Evolutionary conservation across 2,797 vertebrate species (phyloP), one percentile per base, ranked within the genome.

Genomic region (Etheostoma perlongum): DNA sequence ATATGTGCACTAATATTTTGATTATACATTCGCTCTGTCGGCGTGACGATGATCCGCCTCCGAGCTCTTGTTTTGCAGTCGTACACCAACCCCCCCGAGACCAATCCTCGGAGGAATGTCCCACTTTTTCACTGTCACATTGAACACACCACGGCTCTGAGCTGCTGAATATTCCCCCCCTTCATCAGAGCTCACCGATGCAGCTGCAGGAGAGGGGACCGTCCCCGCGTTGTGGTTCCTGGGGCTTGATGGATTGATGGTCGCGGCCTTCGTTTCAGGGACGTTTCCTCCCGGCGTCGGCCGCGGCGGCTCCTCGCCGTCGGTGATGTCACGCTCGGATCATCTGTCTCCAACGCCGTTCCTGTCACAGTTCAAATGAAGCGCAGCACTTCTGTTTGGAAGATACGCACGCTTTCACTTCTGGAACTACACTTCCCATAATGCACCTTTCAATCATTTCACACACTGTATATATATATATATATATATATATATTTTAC

Each of bases 231-330:
- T 19, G 61, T 46, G 67, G 33, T 36, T 14, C 3, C 21, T 6
- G 52, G 3, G 0, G 68, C 5, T 27, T 23, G 71, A 44, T 2
- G 4, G 73, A 72, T 66, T 61, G 74, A 75, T 61, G 25, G 40
- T 44, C 6, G 30, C 1, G 66, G 65, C 85, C 85, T 76, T 84
- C 49, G 0, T 21, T 46, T 74, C 75, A 79, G 59, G 78, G 81
- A 54, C 75, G 42, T 33, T 59, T 79, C 73, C 55, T 61, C 57
- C 58, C 40, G 1, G 33, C 33, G 7, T 8, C 33, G 8, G 33
- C 33, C 30, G 5, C 19, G 21, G 2, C 0, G 12, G 44, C 36
- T 42, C 23, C 6, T 49, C 48, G n/a, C 4, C 21, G n/a, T 21
- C 11, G 53, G 16, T 25, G 53, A 16, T 2, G 15, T 9, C 16